Base-by-base conservation (phyloP, 2,888 invertebrate species). In the Meliscaeva auricollis region DNA sequence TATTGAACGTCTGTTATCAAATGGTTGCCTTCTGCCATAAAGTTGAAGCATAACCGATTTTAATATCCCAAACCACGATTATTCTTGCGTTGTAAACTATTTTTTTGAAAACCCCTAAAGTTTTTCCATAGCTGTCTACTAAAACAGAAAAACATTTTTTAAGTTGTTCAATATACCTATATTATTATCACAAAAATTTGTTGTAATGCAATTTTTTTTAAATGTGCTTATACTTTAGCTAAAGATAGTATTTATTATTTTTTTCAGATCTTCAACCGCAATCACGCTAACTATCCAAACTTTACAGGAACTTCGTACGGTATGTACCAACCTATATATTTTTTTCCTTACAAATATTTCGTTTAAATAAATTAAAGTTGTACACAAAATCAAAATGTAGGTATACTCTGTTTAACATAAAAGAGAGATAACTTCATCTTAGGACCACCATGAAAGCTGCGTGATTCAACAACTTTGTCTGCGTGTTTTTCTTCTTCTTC, bases 281-380 rank as follows among this genome's bases (percentile, higher is more conserved):
- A 74, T 77, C 87, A 78, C 73, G 52, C 77, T 68, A 77, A 62
- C 54, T 80, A 85, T 75, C 70, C 80, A 62, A 84, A 77, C 60
- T 87, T 87, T 74, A 73, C 85, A 60, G 79, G 58, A 83, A 48
- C 76, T 64, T 83, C 84, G 68, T 88, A 88, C 88, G 88, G 88
- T 88, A 88, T 87, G 88, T 88, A 11, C 8, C 20, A 69, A 82
- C 72, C 62, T 15, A 4, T 0, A 9, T 4, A 17, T 3, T 6
- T 11, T 20, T 30, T 46, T 15, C 4, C 26, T n/a, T 20, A 22
- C n/a, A 20, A 0, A 48, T 20, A 41, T 66, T 78, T 79, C 44
- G 56, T 76, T 56, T 87, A 66, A 58, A 52, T 9, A 13, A 46
- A 78, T 5, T 20, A 69, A 82, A 56, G 77, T 87, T 81, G 81